Evolutionary conservation across 2,888 invertebrate species (phyloP).

Genomic region (Xylocampa areola): DNA sequence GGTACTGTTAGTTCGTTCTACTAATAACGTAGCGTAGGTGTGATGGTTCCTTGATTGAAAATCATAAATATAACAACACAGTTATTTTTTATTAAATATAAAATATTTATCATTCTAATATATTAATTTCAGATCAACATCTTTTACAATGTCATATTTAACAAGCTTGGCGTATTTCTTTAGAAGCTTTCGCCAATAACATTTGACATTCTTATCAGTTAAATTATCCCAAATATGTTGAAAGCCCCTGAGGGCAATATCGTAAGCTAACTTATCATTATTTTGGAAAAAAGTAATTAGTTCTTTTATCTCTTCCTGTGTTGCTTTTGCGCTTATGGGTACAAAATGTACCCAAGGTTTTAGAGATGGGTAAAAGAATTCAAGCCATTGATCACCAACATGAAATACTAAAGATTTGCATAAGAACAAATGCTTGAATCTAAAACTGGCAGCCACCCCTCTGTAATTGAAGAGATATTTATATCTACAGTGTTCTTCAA

Average conservation of each 20-base stretch:
- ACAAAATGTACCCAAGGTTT: constrained; percentile 99
- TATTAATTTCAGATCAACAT: constrained; percentile 84
- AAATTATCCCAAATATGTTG: constrained; percentile 95
- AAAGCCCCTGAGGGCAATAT: constrained; percentile 95
- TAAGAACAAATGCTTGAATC: constrained; percentile 98
- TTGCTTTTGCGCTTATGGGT: constrained; percentile 92
- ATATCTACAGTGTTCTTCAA: constrained; percentile 97
- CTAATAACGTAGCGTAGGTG: no score
- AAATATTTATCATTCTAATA: constrained; percentile 14
- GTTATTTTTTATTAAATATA: no score
- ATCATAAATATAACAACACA: no score
- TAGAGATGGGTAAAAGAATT: constrained; percentile 97
- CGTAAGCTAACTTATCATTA: constrained; percentile 93
- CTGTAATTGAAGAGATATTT: constrained; percentile 98
- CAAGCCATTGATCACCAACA: constrained; percentile 97
- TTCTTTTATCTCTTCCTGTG: constrained; percentile 92
- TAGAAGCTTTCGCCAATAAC: constrained; percentile 96
- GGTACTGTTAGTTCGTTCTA: no score
- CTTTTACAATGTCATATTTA: constrained; percentile 91
- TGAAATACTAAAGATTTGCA: constrained; percentile 98
- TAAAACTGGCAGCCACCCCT: constrained; percentile 98
- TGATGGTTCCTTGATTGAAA: no score
- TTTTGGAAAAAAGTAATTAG: constrained; percentile 93
- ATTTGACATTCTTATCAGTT: constrained; percentile 94
- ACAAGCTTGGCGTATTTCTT: constrained; percentile 93